Conservation (phyloP, 2,888 invertebrate species). For the Blastobasis lacticolella region DNA sequence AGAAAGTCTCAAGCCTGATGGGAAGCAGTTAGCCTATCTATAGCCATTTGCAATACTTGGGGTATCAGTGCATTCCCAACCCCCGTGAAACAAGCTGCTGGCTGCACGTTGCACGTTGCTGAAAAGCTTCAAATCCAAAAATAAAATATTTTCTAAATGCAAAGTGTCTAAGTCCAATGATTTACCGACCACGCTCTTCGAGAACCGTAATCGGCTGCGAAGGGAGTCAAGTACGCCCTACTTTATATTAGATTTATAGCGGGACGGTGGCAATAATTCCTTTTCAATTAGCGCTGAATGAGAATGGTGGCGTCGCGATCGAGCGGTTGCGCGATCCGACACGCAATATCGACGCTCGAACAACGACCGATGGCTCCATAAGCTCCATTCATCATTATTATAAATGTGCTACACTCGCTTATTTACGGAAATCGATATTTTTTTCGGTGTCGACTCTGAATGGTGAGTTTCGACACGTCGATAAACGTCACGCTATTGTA, state of each 20-base stretch:
- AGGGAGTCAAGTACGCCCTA: slow-evolving; percentile 44
- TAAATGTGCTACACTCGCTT: slow-evolving; percentile 73
- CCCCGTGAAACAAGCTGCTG: too few species aligned
- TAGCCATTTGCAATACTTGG: too few species aligned
- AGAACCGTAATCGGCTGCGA: slow-evolving; percentile 21
- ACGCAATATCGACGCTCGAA: slow-evolving; percentile 60
- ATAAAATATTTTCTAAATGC: too few species aligned
- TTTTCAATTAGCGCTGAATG: slow-evolving; percentile 68
- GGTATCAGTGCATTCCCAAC: too few species aligned
- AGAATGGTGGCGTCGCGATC: slow-evolving; percentile 42
- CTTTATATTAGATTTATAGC: slow-evolving; percentile 63
- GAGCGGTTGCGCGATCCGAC: slow-evolving; percentile 60
- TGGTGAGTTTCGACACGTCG: slow-evolving; percentile 62
- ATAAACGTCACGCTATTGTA: slow-evolving; percentile 66
- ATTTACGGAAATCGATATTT: slow-evolving; percentile 75
- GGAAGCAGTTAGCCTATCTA: too few species aligned
- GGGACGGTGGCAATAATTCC: slow-evolving; percentile 58
- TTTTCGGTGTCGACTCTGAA: slow-evolving; percentile 69
- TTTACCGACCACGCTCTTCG: slow-evolving; percentile 25
- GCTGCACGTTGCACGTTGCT: too few species aligned
- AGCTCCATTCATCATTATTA: slow-evolving; percentile 72
- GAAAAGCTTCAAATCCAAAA: too few species aligned
- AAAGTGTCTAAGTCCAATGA: too few species aligned
- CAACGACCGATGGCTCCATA: slow-evolving; percentile 63
- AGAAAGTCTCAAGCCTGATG: too few species aligned